These are phyloP conservation scores for Suillia variegata DNA, from an alignment of 2,888 invertebrate genomes.

Conservation along the genomic window DNA sequence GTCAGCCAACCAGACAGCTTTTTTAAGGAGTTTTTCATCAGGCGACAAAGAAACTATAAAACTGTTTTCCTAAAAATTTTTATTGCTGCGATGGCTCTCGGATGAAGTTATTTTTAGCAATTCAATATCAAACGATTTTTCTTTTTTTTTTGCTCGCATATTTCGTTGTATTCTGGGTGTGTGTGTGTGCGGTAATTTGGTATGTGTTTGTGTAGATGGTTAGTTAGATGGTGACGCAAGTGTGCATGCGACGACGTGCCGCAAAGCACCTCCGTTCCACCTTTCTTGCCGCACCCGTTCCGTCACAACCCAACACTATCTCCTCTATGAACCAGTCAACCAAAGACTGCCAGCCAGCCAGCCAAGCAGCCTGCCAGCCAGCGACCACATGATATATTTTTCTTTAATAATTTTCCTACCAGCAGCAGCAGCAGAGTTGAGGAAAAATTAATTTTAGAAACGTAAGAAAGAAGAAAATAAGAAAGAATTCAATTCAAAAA, in stretches of 20 bases:
- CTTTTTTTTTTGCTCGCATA: too few relatives aligned
- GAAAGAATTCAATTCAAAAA: not conserved
- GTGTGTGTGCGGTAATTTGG: too few relatives aligned
- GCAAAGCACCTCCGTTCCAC: too few relatives aligned
- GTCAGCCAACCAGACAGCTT: not conserved
- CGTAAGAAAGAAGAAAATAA: too few relatives aligned
- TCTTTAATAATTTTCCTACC: not conserved
- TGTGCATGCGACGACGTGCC: conserved; percentile 1
- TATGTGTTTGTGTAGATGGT: too few relatives aligned
- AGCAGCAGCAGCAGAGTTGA: not conserved
- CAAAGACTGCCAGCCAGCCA: too few relatives aligned
- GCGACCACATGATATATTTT: conserved; percentile 4
- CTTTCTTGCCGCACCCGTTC: too few relatives aligned
- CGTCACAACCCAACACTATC: too few relatives aligned
- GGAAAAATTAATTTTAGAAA: conserved; percentile 52
- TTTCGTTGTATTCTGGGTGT: too few relatives aligned
- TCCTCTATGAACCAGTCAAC: too few relatives aligned
- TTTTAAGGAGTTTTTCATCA: conserved; percentile 26
- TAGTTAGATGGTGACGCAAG: conserved; percentile 17
- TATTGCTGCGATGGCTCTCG: not conserved
- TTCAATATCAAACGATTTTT: not conserved
- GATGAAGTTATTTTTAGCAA: conserved; percentile 26
- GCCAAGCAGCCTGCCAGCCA: too few relatives aligned
- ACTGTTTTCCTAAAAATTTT: not conserved
- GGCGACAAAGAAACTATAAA: conserved; percentile 5